Evolutionary conservation across 1,140 invertebrate genomes (phyloP), one percentile per base, ranked within the genome.

Genomic region (Drosophila ironensis): DNA sequence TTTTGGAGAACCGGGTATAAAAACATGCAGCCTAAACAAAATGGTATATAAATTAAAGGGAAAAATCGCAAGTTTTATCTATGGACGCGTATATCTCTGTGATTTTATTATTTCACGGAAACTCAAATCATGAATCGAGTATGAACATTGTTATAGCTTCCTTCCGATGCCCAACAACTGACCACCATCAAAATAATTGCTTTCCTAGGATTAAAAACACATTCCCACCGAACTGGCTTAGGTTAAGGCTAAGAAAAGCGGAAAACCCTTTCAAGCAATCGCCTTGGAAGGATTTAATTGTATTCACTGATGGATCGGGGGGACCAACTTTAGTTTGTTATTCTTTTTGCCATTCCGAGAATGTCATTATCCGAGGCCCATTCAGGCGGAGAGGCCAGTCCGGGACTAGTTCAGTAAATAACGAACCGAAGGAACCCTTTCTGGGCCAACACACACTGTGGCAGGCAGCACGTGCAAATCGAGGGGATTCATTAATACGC

Each of bases 401-500:
- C n/a, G n/a, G n/a, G n/a, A n/a, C n/a, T n/a, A n/a, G n/a, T n/a
- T n/a, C 54, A 54, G 22, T 54, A 57, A 57, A 57, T 38, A 54
- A 40, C 12, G 17, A 56, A 11, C 22, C 14, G 14, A 11, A 35
- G 8, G 16, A 61, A 40, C 41, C 56, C 59, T 38, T 63, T 46
- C 40, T 16, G 12, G 40, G 30, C 27, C 16, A 27, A 20, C 53
- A 14, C 2, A 63, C 28, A 28, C 12, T 24, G 11, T 14, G 30
- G 59, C 8, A n/a, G 41, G 41, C 41, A 38, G 37, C 59, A 63
- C 59, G 59, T 63, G 59, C 56, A 63, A 61, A 47, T 61, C 33
- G 56, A 38, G 41, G 24, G 56, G 33, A 19, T 63, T 63, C 59
- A 63, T 63, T 63, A 63, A 63, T 48, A 61, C 56, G 59, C 30